A percentile compares a stretch with the other conserved stretches of the same genome.
Evolutionary conservation across 2,888 invertebrate genomes (phyloP).

Genomic region (Troides helena): DNA sequence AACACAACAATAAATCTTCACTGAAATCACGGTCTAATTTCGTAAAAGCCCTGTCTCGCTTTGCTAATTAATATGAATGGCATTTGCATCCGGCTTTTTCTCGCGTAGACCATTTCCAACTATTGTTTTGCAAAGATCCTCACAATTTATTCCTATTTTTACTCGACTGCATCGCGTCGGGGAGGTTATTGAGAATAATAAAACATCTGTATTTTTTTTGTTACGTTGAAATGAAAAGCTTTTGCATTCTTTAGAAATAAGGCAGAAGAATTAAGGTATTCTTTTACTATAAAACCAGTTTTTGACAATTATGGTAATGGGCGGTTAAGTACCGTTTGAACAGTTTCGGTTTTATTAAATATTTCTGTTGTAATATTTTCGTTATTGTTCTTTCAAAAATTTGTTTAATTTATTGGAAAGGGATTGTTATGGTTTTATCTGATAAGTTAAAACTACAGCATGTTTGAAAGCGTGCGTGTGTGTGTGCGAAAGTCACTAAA

Average conservation of each 20-base stretch:
- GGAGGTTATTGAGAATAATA: slow-evolving; percentile 68
- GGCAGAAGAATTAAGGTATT: slow-evolving; percentile 39
- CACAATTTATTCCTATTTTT: slow-evolving; percentile 78
- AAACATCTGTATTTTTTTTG: slow-evolving; percentile 59
- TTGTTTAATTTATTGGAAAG: not conserved
- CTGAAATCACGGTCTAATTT: slow-evolving; percentile 80
- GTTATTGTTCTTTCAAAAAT: not conserved
- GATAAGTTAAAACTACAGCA: too few species aligned
- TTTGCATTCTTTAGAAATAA: slow-evolving; percentile 46
- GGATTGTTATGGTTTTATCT: too few species aligned
- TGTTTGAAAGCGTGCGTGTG: too few species aligned
- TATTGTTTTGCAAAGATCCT: slow-evolving; percentile 80
- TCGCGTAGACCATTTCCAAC: slow-evolving; percentile 77
- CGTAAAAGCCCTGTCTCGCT: slow-evolving; percentile 80
- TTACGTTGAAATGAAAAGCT: slow-evolving; percentile 57
- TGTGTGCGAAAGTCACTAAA: too few species aligned
- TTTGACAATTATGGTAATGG: not conserved
- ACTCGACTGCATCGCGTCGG: slow-evolving; percentile 62
- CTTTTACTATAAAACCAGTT: not conserved
- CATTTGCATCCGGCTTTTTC: slow-evolving; percentile 81
- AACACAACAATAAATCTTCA: slow-evolving; percentile 79
- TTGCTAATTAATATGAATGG: slow-evolving; percentile 81
- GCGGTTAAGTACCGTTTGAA: not conserved
- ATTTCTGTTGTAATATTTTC: not conserved
- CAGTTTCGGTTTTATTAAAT: not conserved